Evolutionary conservation across 2,797 vertebrate species (phyloP).

Genomic region (Dermochelys coriacea): DNA sequence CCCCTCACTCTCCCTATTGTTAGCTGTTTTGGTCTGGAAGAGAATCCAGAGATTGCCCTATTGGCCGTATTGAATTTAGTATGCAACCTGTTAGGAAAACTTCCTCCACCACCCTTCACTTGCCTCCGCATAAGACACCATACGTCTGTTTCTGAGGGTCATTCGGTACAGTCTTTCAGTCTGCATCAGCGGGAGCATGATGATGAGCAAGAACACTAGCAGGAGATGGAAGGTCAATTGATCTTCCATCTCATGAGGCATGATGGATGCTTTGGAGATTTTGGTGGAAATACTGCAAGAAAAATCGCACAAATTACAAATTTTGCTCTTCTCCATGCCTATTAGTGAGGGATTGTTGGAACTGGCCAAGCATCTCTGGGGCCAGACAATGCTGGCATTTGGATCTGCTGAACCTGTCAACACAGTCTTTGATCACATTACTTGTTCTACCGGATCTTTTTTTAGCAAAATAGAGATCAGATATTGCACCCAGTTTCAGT

Average conservation of each 20-base stretch:
- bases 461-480: not conserved
- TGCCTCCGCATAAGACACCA: not conserved
- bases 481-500: not conserved
- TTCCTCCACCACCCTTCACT: not conserved
- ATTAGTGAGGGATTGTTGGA: not conserved
- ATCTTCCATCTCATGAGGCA: not conserved
- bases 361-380: slow-evolving; percentile 11
- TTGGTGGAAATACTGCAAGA: not conserved
- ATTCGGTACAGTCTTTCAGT: not conserved
- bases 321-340: not conserved
- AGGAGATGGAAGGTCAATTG: not conserved
- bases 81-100: not conserved
- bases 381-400: not conserved
- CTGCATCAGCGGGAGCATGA: not conserved
- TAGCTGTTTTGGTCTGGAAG: not conserved
- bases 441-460: not conserved
- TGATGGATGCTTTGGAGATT: not conserved
- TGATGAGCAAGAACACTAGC: not conserved
- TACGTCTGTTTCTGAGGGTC: not conserved
- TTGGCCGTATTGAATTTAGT: not conserved
- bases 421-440: not conserved
- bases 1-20: not conserved
- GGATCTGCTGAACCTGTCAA: not conserved
- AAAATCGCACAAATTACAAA: not conserved
- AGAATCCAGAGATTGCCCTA: not conserved